Percentiles rank a stretch among this genome's conserved stretches.
Conservation (phyloP, 1,140 invertebrate species). For the Neocloeon triangulifer region DNA sequence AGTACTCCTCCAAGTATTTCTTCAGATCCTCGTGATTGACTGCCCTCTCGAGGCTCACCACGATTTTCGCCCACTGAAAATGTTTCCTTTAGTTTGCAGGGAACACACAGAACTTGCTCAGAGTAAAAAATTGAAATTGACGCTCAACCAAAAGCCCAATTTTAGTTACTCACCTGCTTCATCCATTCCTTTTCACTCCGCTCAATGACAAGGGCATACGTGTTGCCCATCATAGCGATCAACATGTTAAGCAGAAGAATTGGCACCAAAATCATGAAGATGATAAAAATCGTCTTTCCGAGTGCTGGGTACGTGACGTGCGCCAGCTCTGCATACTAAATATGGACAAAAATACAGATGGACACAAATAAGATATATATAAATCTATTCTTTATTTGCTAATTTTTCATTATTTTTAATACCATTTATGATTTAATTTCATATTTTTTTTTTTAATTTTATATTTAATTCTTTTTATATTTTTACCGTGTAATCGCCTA, state of each 20-base stretch:
- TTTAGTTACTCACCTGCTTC: conserved; percentile 62
- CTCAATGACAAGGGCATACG: conserved; percentile 91
- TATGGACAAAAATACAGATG: conserved; percentile 11
- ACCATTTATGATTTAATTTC: neutral
- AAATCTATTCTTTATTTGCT: neutral
- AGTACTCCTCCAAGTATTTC: conserved; percentile 82
- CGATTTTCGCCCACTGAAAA: conserved; percentile 94
- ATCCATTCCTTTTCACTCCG: conserved; percentile 98
- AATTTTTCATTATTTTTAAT: neutral
- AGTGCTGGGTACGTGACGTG: conserved; percentile 74
- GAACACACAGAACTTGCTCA: no score
- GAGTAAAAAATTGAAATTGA: no score
- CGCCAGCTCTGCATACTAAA: conserved; percentile 76
- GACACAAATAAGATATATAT: no score
- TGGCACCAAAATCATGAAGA: conserved; percentile 95
- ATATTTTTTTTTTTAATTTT: neutral
- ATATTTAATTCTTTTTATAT: conserved; percentile 3
- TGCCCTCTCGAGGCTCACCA: conserved; percentile 81
- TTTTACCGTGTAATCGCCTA: conserved; percentile 88
- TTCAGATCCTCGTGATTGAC: conserved; percentile 73
- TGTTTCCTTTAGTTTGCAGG: no score
- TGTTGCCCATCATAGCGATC: conserved; percentile 99
- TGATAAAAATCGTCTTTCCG: conserved; percentile 81
- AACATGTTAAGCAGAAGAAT: conserved; percentile 93
- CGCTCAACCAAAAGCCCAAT: no score